A percentile compares a stretch with the other conserved stretches of the same genome.
phyloP scores from a whole-genome alignment of 1,140 invertebrate species.

The Liolophura sinensis region DNA sequence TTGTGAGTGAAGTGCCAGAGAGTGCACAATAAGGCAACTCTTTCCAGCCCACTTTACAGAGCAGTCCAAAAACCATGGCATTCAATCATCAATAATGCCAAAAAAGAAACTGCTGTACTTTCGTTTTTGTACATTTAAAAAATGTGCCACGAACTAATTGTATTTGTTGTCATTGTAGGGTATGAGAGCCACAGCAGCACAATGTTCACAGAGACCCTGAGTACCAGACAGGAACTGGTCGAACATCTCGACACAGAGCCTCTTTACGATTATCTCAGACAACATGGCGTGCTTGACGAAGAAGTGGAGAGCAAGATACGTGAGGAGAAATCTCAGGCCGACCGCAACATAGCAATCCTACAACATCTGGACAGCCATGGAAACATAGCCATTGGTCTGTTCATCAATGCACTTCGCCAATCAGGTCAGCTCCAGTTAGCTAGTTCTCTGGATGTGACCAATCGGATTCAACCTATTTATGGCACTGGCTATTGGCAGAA shows the following conservation, averaged over 20 bases:
- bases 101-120: no score
- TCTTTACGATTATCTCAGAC: constrained; percentile 52
- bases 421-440: constrained; percentile 53
- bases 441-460: constrained; percentile 42
- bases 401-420: constrained; percentile 53
- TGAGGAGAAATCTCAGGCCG: constrained; percentile 26
- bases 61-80: no score
- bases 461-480: constrained; percentile 49
- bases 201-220: constrained; percentile 37
- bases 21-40: no score
- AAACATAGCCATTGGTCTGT: constrained; percentile 41
- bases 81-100: no score
- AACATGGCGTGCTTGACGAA: constrained; percentile 48
- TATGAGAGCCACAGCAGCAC: constrained; percentile 11
- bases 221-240: constrained; percentile 40
- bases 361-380: constrained; percentile 42
- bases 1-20: no score
- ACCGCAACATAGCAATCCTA: constrained; percentile 45
- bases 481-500: constrained; percentile 47
- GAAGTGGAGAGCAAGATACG: constrained; percentile 29
- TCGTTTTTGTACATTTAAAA: no score
- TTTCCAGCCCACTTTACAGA: no score
- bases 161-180: constrained; percentile 14
- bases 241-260: constrained; percentile 51
- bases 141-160: no score